Evolutionary conservation across 2,113 vertebrate species (phyloP).

Genomic region (Echinops telfairi): DNA sequence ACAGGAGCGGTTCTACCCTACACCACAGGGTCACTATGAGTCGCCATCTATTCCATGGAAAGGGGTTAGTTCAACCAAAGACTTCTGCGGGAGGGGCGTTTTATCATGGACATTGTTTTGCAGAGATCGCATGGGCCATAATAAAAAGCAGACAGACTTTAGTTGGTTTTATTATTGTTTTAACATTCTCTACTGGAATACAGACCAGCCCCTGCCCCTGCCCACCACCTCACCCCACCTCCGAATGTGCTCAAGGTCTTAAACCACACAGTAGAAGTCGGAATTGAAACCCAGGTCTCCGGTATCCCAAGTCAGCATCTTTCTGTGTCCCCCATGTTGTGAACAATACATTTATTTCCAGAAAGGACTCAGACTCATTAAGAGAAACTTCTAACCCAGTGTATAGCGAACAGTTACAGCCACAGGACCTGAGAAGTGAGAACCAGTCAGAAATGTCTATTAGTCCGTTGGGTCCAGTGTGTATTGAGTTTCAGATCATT

Average conservation of each 20-base stretch:
- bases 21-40: no score
- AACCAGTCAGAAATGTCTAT: constrained; percentile 49
- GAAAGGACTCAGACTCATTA: constrained; percentile 10
- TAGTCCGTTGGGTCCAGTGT: constrained; percentile 74
- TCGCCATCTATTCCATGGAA: no score
- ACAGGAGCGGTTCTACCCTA: no score
- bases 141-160: constrained; percentile 35
- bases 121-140: neutral
- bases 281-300: constrained; percentile 16
- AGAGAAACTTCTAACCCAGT: constrained; percentile 38
- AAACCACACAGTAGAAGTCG: neutral
- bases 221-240: neutral
- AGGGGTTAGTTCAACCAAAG: constrained; percentile 18
- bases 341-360: constrained; percentile 52
- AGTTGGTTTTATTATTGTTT: constrained; percentile 42
- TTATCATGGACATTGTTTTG: neutral
- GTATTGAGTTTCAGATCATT: constrained; percentile 70
- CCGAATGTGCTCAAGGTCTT: neutral
- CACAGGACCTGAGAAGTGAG: neutral
- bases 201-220: no score
- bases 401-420: constrained; percentile 11
- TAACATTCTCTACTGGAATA: neutral
- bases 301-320: neutral
- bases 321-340: neutral
- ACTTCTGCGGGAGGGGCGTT: neutral